Conservation (phyloP, 2,113 vertebrate genomes). For the Entelurus aequoreus region DNA sequence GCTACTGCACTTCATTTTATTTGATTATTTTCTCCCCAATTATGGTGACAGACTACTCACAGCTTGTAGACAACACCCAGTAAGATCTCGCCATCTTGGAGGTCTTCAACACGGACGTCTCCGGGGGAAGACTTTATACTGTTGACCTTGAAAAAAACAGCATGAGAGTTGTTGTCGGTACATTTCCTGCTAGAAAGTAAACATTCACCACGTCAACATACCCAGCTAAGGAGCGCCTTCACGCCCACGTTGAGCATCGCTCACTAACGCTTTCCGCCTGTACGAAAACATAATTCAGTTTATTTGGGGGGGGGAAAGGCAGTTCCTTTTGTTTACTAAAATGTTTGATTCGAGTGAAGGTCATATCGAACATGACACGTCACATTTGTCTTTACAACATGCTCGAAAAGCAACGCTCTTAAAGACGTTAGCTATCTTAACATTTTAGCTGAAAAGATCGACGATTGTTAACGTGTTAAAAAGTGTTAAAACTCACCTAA, state of each 20-base stretch:
- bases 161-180: neutral
- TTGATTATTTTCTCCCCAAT: too few relatives aligned
- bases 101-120: constrained; percentile 54
- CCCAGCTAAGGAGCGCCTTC: constrained; percentile 58
- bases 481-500: constrained; percentile 14
- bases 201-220: constrained; percentile 5
- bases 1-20: too few relatives aligned
- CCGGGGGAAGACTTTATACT: constrained; percentile 64
- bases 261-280: constrained; percentile 27
- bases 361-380: too few relatives aligned
- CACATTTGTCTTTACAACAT: too few relatives aligned
- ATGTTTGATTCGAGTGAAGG: too few relatives aligned
- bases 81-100: constrained; percentile 76
- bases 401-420: too few relatives aligned
- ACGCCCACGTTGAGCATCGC: constrained; percentile 39
- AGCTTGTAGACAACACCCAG: constrained; percentile 74
- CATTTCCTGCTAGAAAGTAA: neutral
- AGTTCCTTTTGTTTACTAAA: too few relatives aligned
- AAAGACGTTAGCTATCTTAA: too few relatives aligned
- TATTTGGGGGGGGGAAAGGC: too few relatives aligned
- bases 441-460: too few relatives aligned
- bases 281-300: neutral
- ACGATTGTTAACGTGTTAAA: neutral
- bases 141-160: constrained; percentile 71
- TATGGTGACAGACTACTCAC: constrained; percentile 70